A percentile compares a stretch with the other conserved stretches of the same genome.
These are phyloP conservation scores for Neodontobutis hainanensis DNA, from an alignment of 2,113 vertebrate species.

Conservation along the genomic window DNA sequence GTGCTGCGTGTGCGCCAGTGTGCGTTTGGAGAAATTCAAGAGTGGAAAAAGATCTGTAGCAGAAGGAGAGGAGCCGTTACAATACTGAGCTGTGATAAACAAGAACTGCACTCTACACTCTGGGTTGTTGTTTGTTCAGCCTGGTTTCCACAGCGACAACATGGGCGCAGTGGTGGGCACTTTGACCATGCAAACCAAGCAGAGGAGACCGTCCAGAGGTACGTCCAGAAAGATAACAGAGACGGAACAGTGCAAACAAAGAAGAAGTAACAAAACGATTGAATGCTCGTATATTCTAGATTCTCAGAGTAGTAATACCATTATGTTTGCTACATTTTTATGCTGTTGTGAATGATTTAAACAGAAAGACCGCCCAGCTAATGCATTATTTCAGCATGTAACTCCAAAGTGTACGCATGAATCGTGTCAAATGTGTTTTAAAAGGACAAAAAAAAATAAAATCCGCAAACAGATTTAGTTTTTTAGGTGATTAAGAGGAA, in stretches of 20 bases:
- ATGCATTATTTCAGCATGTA: constrained; percentile 3
- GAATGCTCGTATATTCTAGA: neutral
- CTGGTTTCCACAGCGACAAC: constrained; percentile 77
- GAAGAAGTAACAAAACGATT: neutral
- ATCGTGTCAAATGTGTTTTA: too few species aligned
- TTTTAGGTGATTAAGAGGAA: neutral
- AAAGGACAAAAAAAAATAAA: neutral
- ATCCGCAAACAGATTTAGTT: neutral
- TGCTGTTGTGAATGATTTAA: constrained; percentile 12
- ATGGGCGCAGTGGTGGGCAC: constrained; percentile 99
- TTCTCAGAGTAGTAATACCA: neutral
- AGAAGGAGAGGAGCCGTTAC: constrained; percentile 21
- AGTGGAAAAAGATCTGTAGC: neutral
- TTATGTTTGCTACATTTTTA: neutral
- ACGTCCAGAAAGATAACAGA: constrained; percentile 69
- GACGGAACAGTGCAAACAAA: constrained; percentile 16
- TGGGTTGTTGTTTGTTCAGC: constrained; percentile 58
- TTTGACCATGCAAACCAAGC: constrained; percentile 96
- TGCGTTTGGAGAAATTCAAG: constrained; percentile 38
- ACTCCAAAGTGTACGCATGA: neutral
- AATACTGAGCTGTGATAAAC: constrained; percentile 16
- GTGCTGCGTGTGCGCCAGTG: constrained; percentile 12
- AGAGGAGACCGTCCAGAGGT: constrained; percentile 95
- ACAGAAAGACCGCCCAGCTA: neutral
- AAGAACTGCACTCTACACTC: constrained; percentile 49